These are phyloP conservation scores for Bruchidius siliquastri DNA, from an alignment of 2,888 invertebrate genomes.

Conservation along the genomic window DNA sequence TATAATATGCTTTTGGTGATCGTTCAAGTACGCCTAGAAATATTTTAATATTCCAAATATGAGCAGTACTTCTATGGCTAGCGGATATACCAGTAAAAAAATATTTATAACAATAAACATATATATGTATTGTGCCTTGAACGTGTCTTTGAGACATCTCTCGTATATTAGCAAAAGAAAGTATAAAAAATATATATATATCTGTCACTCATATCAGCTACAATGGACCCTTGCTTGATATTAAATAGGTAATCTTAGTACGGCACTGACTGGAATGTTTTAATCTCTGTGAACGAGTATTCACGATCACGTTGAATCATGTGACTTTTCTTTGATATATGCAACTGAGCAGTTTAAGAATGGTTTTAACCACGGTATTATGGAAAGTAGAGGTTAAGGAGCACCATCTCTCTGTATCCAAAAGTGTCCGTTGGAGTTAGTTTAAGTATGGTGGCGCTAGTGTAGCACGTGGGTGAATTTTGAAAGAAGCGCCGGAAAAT, in stretches of 20 bases:
- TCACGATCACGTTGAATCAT: background rate
- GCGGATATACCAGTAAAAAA: background rate
- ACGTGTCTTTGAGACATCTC: slow-evolving; percentile 31
- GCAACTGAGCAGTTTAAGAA: too few relatives aligned
- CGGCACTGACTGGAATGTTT: background rate
- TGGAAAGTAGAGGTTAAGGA: too few relatives aligned
- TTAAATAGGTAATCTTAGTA: background rate
- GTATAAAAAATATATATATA: slow-evolving; percentile 19
- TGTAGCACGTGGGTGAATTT: too few relatives aligned
- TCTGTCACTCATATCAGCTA: slow-evolving; percentile 30
- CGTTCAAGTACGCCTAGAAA: too few relatives aligned
- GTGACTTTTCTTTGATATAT: background rate
- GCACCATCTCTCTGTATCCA: too few relatives aligned
- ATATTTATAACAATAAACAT: background rate
- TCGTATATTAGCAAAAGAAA: background rate
- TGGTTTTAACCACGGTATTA: too few relatives aligned
- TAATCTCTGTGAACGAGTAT: background rate
- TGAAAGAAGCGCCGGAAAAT: too few relatives aligned
- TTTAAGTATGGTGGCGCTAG: too few relatives aligned
- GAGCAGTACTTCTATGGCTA: background rate
- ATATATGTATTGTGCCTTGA: slow-evolving; percentile 40
- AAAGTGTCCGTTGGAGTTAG: too few relatives aligned
- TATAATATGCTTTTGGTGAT: too few relatives aligned
- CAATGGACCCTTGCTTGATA: slow-evolving; percentile 40
- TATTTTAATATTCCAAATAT: background rate